These are phyloP conservation scores for Spodoptera frugiperda DNA, from an alignment of 1,140 invertebrate genomes.

Conservation along the genomic window DNA sequence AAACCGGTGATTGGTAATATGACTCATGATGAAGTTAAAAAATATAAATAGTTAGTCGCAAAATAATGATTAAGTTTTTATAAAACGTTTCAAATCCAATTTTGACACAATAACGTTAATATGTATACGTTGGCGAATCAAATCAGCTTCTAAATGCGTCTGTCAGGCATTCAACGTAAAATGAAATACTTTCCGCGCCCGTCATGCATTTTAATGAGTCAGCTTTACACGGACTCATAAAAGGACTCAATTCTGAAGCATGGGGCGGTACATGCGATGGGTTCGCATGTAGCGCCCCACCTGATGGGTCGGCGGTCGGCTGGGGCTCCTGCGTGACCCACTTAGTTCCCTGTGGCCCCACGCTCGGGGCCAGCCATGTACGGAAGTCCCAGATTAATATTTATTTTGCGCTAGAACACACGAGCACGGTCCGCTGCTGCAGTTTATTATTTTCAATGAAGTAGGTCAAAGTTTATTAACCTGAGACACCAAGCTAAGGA, in stretches of 20 bases:
- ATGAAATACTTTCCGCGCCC: neutral
- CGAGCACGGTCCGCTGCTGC: neutral
- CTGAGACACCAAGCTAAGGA: too few relatives aligned
- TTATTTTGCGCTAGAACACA: neutral
- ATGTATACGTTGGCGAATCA: too few relatives aligned
- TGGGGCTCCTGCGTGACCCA: slow-evolving; percentile 13
- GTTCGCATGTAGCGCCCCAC: slow-evolving; percentile 1
- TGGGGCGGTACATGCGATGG: too few relatives aligned
- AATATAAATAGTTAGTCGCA: too few relatives aligned
- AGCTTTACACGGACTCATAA: neutral
- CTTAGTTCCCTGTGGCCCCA: slow-evolving; percentile 6
- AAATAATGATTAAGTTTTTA: too few relatives aligned
- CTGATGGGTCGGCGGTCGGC: neutral
- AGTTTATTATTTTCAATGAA: too few relatives aligned
- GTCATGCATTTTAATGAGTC: neutral
- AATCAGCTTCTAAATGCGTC: too few relatives aligned
- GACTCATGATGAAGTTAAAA: too few relatives aligned
- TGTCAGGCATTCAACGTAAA: neutral
- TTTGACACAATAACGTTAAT: too few relatives aligned
- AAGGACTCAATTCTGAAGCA: neutral
- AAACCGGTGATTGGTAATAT: too few relatives aligned
- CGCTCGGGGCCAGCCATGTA: neutral
- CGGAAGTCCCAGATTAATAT: slow-evolving; percentile 9
- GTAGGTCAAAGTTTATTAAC: too few relatives aligned
- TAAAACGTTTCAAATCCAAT: too few relatives aligned